Evolutionary conservation across 2,888 invertebrate genomes (phyloP).

Genomic region (Melipona bicolor): DNA sequence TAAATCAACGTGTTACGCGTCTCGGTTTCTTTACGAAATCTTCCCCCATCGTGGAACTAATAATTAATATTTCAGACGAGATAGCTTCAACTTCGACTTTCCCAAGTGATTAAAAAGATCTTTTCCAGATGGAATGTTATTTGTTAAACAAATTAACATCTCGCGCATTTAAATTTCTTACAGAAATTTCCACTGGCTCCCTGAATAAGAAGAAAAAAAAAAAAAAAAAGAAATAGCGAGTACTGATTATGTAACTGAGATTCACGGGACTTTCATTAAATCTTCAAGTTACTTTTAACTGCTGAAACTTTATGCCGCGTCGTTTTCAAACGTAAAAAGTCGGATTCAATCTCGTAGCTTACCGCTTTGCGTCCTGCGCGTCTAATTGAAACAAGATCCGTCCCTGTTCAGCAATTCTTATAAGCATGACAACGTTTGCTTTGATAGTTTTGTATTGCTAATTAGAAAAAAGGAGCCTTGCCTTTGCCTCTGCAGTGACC

Average conservation of each 20-base stretch:
- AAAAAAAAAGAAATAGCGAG: neutral
- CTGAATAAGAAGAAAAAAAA: neutral
- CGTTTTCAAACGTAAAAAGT: conserved; percentile 17
- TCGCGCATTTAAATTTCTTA: neutral
- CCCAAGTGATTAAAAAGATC: neutral
- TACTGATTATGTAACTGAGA: neutral
- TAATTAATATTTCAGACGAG: neutral
- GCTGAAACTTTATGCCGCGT: conserved; percentile 42
- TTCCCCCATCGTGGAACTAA: too few relatives aligned
- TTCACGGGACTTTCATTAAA: conserved; percentile 50
- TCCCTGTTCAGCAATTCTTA: neutral
- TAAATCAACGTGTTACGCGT: too few relatives aligned
- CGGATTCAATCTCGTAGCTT: conserved; percentile 11
- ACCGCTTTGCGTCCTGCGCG: neutral
- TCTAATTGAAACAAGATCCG: conserved; percentile 28
- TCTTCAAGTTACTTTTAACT: conserved; percentile 38
- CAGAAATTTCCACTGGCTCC: neutral
- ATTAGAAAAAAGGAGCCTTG: neutral
- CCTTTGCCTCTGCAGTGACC: neutral
- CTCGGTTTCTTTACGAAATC: too few relatives aligned
- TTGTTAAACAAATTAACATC: neutral
- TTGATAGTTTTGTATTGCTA: neutral
- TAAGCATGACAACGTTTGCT: neutral
- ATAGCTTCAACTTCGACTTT: neutral
- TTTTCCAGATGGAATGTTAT: neutral